Evolutionary conservation across 2,797 vertebrate species (phyloP).

Genomic region (Prunella strophiata): DNA sequence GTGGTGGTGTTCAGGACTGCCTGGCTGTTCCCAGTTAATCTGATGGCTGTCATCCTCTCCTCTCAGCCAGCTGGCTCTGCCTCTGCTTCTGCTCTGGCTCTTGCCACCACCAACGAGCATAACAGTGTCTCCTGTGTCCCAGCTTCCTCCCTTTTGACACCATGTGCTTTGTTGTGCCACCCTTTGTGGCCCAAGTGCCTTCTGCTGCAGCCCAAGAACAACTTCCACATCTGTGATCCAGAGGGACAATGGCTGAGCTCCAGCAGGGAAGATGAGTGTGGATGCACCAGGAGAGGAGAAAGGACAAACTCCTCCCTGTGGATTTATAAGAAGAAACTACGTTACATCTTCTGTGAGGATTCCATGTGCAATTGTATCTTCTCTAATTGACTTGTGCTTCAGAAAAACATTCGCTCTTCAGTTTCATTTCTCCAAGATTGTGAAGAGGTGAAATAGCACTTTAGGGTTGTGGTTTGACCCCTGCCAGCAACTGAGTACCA

Average conservation of each 20-base stretch:
- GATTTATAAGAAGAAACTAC: neutral
- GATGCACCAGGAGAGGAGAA: neutral
- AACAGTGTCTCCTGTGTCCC: neutral
- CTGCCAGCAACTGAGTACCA: neutral
- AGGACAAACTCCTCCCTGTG: neutral
- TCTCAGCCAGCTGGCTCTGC: conserved; percentile 57
- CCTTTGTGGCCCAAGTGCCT: neutral
- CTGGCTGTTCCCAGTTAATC: conserved; percentile 41
- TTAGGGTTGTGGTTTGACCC: neutral
- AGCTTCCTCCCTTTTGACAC: neutral
- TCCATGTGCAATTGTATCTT: neutral
- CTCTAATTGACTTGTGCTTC: neutral
- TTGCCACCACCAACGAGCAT: neutral
- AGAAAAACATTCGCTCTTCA: neutral
- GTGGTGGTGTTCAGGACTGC: neutral
- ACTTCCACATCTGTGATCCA: neutral
- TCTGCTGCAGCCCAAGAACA: neutral
- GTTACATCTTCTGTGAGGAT: neutral
- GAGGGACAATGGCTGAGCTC: neutral
- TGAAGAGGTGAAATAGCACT: neutral
- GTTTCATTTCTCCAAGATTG: neutral
- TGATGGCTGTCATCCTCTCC: neutral
- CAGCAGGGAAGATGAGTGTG: neutral
- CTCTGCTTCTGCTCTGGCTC: neutral
- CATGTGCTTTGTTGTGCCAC: neutral